phyloP scores from a whole-genome alignment of 2,113 vertebrate genomes.

The Trinectes maculatus region DNA sequence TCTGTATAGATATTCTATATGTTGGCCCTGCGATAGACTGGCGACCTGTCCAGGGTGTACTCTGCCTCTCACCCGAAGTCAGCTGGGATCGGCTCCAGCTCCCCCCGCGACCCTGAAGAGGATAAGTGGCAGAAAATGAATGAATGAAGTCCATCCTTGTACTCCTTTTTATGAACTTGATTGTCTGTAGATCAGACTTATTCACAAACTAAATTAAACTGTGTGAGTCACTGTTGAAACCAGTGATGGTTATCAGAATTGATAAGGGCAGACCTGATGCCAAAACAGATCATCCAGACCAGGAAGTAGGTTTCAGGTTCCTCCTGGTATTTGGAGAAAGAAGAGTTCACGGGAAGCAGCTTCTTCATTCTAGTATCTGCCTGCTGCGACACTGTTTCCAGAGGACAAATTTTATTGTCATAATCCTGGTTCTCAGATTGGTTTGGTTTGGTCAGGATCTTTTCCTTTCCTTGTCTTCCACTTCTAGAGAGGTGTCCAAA shows the following conservation, averaged over 20 bases:
- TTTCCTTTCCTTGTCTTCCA: conserved; percentile 1
- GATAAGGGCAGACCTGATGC: conserved; percentile 73
- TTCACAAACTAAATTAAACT: conserved; percentile 59
- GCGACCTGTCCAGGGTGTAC: too few relatives aligned
- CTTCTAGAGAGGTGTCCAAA: background rate
- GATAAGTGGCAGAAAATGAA: too few relatives aligned
- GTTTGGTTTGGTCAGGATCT: conserved; percentile 3
- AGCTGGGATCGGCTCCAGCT: too few relatives aligned
- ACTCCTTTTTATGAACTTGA: background rate
- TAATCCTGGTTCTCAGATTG: background rate
- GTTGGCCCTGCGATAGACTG: too few relatives aligned
- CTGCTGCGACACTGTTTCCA: conserved; percentile 37
- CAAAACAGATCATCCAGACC: conserved; percentile 65
- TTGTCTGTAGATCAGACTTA: conserved; percentile 28
- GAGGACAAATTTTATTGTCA: conserved; percentile 32
- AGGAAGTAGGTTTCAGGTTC: conserved; percentile 54
- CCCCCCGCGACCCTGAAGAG: too few relatives aligned
- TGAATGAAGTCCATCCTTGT: background rate
- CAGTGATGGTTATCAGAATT: conserved; percentile 68
- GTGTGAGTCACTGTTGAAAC: conserved; percentile 47
- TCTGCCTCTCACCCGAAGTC: too few relatives aligned
- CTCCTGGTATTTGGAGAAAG: conserved; percentile 42
- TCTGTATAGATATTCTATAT: too few relatives aligned
- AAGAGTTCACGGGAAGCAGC: conserved; percentile 38
- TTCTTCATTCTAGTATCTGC: background rate